These are phyloP conservation scores for Idaea aversata DNA, from an alignment of 2,888 invertebrate species.

Conservation along the genomic window DNA sequence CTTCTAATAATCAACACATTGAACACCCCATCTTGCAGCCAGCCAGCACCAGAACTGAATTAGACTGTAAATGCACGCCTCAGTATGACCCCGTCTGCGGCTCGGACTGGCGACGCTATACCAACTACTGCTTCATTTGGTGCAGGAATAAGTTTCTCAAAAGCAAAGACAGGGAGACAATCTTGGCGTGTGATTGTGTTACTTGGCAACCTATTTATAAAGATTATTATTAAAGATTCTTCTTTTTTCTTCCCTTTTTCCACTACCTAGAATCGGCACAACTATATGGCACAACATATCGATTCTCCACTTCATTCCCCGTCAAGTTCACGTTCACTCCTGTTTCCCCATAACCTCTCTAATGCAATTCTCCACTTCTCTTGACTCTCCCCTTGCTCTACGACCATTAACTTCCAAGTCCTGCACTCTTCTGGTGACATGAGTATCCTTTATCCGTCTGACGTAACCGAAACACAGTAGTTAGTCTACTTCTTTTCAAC, in stretches of 20 bases:
- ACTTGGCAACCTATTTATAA: slow-evolving; percentile 20
- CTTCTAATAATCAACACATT: background rate
- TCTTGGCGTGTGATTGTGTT: slow-evolving; percentile 34
- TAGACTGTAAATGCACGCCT: slow-evolving; percentile 38
- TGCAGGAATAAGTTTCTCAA: slow-evolving; percentile 36
- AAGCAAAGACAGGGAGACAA: slow-evolving; percentile 17
- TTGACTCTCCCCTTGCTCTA: too few relatives aligned
- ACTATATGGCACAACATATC: too few relatives aligned
- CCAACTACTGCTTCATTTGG: slow-evolving; percentile 38
- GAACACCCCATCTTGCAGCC: background rate
- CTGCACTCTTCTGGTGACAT: too few relatives aligned
- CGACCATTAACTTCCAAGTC: too few relatives aligned
- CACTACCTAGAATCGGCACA: too few relatives aligned
- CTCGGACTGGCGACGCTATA: slow-evolving; percentile 36
- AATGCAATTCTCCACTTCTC: too few relatives aligned
- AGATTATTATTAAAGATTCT: background rate
- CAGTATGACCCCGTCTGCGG: slow-evolving; percentile 49
- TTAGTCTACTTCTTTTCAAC: too few relatives aligned
- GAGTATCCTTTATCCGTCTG: too few relatives aligned
- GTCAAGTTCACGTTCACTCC: too few relatives aligned
- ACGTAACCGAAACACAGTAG: too few relatives aligned
- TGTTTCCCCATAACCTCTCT: too few relatives aligned
- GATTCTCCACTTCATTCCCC: too few relatives aligned
- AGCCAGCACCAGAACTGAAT: slow-evolving; percentile 8
- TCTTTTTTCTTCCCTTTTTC: background rate